phyloP scores from a whole-genome alignment of 2,888 invertebrate genomes.

The Mechanitis mazaeus region DNA sequence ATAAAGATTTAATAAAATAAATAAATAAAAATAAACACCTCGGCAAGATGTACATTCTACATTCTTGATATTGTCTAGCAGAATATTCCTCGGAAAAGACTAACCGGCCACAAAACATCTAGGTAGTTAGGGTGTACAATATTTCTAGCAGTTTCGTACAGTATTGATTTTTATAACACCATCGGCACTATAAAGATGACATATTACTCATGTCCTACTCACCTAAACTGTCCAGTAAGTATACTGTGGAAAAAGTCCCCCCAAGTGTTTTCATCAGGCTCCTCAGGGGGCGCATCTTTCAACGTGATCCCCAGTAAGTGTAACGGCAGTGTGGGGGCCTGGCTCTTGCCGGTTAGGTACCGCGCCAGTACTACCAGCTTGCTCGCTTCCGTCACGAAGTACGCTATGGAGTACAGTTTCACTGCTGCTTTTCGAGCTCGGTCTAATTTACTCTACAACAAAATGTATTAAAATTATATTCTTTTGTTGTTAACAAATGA shows the following conservation, averaged over 20 bases:
- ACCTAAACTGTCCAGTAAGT: slow-evolving; percentile 67
- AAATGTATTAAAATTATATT: background rate
- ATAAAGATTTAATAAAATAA: no score
- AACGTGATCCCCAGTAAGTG: slow-evolving; percentile 78
- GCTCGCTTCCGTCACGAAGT: slow-evolving; percentile 57
- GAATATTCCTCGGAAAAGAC: no score
- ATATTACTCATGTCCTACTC: slow-evolving; percentile 22
- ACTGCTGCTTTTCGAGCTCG: slow-evolving; percentile 51
- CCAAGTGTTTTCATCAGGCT: slow-evolving; percentile 44
- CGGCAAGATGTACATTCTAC: no score
- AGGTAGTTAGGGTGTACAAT: no score
- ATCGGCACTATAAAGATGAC: no score
- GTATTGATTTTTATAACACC: no score
- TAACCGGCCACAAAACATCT: no score
- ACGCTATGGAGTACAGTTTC: slow-evolving; percentile 63
- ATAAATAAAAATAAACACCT: no score
- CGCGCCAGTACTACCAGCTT: slow-evolving; percentile 74
- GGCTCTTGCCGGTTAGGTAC: slow-evolving; percentile 75
- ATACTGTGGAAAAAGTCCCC: slow-evolving; percentile 45
- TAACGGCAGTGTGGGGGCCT: slow-evolving; percentile 68
- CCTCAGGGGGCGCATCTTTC: slow-evolving; percentile 68
- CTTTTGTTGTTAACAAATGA: no score
- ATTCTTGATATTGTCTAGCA: no score
- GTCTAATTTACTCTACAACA: slow-evolving; percentile 35
- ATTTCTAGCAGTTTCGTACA: no score